Evolutionary conservation across 2,797 vertebrate genomes (phyloP), one percentile per base, ranked within the genome.

Genomic region (Myoxocephalus aenaeus): DNA sequence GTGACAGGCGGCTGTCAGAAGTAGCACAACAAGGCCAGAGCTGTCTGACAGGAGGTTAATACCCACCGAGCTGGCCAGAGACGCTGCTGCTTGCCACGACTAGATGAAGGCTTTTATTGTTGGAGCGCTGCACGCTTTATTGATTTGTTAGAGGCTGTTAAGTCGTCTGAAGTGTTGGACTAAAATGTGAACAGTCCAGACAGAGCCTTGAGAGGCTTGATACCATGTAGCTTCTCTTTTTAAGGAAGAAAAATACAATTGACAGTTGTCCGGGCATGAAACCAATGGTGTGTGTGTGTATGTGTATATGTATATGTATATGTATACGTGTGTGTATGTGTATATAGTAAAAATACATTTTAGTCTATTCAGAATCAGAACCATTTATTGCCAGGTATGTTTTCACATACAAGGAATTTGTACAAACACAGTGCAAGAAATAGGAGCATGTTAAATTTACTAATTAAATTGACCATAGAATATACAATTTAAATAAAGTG

Each of bases 1-100:
- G 65, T 44, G 64, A 79, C 86, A 68, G 44, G 56, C 54, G 66
- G 80, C 79, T 86, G 83, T 88, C 58, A 90, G 70, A 90, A 82
- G 76, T 87, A 84, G 65, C 86, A 86, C 64, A 57, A 68, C 84
- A 79, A 72, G 83, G 64, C 65, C 70, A 79, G 65, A 81, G 66
- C 44, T 73, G 74, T 78, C 64, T 64, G 62, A 66, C 80, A 82
- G 32, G 53, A 71, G 25, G 34, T 50, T 20, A 3, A 57, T 14
- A 61, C 25, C 79, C 75, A 75, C 32, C 40, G 17, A 22, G 58
- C 51, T 48, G 9, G 18, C 50, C 13, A 12, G 51, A 70, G 73
- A 54, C 4, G 59, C 75, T 58, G 75, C 68, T 63, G 2, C 27
- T 36, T 46, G 51, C 7, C 65, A 46, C 7, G 1, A 20, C 34